Evolutionary conservation across 2,113 vertebrate genomes (phyloP), one percentile per base, ranked within the genome.

Genomic region (Mesembrinibis cayennensis): DNA sequence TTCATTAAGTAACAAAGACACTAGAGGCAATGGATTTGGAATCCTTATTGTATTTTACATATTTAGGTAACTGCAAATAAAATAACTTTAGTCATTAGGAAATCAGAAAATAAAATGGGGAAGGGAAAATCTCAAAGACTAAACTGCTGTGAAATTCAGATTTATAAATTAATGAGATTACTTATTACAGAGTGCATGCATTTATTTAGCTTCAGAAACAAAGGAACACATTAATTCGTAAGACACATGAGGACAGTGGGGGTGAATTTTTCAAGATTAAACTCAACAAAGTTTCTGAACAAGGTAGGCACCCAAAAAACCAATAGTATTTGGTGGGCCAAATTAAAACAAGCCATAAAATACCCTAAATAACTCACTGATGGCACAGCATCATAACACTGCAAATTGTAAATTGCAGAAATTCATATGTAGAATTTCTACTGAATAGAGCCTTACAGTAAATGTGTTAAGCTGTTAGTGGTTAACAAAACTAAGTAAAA

Each of bases 381-480:
- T 40, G 38, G 34, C 27, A 93, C 14, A 91, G 34, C 71, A 87
- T 56, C 53, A 3, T 27, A 70, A 93, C 56, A 84, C 69, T 62
- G 21, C 22, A 65, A 90, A 92, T 91, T 80, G 61, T 69, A 71
- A 87, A 74, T 6, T 95, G 91, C 72, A 96, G 87, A 96, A 97
- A 94, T 45, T 90, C 58, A 0, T 40, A 91, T 19, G 45, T 53
- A 82, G 83, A 96, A 97, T 98, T 98, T 98, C 98, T 98, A 97
- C 97, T 98, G 98, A 98, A 98, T 98, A 98, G 98, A 98, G 98
- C 97, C 98, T 98, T 97, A 96, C 96, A 95, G 89, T 97, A 97
- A 95, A 94, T 3, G 78, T 93, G 97, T 98, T 98, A 98, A 98
- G 97, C 58, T 97, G 98, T 98, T 98, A 98, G 98, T 97, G 91